Evolutionary conservation across 2,113 vertebrate genomes (phyloP).

Genomic region (Pitta sordida): DNA sequence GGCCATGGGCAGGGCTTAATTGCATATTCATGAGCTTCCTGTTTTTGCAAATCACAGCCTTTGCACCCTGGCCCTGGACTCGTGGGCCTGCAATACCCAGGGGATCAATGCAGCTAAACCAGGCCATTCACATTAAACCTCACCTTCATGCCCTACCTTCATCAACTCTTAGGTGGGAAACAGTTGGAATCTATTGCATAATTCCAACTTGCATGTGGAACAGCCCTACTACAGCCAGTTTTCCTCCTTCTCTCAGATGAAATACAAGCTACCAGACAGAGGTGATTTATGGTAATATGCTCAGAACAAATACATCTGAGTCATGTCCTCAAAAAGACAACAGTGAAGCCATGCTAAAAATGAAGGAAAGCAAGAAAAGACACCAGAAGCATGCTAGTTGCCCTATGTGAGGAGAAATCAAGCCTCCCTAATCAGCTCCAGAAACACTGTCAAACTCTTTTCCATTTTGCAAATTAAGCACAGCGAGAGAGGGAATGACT

Average conservation of each 20-base stretch:
- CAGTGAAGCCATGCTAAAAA: neutral
- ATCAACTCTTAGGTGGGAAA: neutral
- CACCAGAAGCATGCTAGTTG: neutral
- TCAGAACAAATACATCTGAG: neutral
- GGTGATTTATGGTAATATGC: neutral
- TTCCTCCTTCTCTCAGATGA: neutral
- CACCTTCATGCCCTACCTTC: neutral
- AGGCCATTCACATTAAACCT: neutral
- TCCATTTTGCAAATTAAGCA: neutral
- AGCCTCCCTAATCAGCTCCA: neutral
- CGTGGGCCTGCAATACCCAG: too few relatives aligned
- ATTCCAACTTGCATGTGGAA: neutral
- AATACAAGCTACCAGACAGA: neutral
- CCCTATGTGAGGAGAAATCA: neutral
- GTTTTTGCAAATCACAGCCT: too few relatives aligned
- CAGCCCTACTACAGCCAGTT: neutral
- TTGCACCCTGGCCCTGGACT: too few relatives aligned
- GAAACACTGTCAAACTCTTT: neutral
- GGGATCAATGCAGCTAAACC: too few relatives aligned
- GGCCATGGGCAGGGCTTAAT: too few relatives aligned
- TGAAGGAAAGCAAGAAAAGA: neutral
- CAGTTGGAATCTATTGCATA: neutral
- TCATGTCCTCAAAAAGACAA: neutral
- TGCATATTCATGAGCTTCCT: too few relatives aligned
- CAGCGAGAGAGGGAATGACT: neutral